Evolutionary conservation across 2,797 vertebrate genomes (phyloP).

Genomic region (Acanthurus lineatus): DNA sequence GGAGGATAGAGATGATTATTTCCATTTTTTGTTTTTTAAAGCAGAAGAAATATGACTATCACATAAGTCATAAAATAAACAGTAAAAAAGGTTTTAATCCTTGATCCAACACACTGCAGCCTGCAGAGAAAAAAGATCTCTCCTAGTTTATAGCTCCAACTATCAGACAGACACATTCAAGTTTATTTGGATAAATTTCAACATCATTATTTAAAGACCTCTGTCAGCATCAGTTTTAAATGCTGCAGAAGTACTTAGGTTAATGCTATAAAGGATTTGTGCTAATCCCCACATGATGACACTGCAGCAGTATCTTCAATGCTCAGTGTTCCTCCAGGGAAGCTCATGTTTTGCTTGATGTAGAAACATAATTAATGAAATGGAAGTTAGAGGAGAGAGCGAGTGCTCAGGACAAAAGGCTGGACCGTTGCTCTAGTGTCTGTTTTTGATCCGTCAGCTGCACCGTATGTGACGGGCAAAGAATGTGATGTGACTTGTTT

Average conservation of each 20-base stretch:
- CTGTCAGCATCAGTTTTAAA: conserved; percentile 55
- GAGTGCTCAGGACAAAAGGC: conserved; percentile 40
- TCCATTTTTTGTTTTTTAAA: neutral
- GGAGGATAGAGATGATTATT: neutral
- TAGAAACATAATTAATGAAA: conserved; percentile 58
- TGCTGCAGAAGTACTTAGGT: conserved; percentile 57
- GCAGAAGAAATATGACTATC: neutral
- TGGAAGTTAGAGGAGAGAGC: conserved; percentile 34
- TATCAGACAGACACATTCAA: conserved; percentile 11
- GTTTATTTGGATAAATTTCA: conserved; percentile 49
- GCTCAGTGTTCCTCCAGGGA: conserved; percentile 37
- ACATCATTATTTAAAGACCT: conserved; percentile 61
- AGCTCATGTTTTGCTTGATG: conserved; percentile 58
- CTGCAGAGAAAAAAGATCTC: neutral
- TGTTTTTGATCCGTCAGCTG: conserved; percentile 64
- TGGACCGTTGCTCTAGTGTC: conserved; percentile 47
- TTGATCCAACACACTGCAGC: neutral
- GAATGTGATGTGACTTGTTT: conserved; percentile 45
- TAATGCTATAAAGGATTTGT: conserved; percentile 67
- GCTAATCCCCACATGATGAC: conserved; percentile 66
- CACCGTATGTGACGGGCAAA: conserved; percentile 39
- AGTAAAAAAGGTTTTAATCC: neutral
- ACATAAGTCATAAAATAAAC: neutral
- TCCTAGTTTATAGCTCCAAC: neutral
- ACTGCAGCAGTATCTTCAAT: conserved; percentile 51